Base-by-base conservation (phyloP, 1,140 invertebrate species). In the Triops cancriformis region DNA sequence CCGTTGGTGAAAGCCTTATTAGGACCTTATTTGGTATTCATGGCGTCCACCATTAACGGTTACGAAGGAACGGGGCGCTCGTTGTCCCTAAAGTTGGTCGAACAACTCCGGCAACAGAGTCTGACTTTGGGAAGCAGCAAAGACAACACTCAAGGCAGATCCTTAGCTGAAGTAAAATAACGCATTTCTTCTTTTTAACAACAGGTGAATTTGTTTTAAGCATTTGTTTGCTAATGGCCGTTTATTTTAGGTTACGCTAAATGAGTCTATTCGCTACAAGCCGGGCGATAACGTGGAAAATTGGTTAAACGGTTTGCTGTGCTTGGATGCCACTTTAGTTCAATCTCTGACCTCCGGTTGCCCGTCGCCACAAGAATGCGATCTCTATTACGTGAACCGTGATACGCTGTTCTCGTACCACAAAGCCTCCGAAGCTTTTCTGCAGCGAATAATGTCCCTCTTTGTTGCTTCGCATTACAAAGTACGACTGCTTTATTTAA, bases 401-500 rank as follows among this genome's bases (percentile, higher is more conserved):
- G 97, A 99, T 83, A 96, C 96, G 0, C 85, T 99, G 14, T 99
- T 99, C 85, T 98, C 95, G 76, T 99, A 97, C 84, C 96, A 99
- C 82, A 94, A 94, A 84, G 94, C 95, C 0, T 97, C 97, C 0
- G 98, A 99, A 86, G 86, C 89, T 1, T 99, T 99, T 85, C 86
- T 99, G 6, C 95, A 98, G 82, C 87, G 93, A 81, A 82, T 99
- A 0, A 94, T 99, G 78, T 89, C 94, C 42, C 89, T 99, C 6
- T 98, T 96, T 84, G 97, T 99, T 0, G 90, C 98, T 0, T 98
- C 97, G 14, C 98, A 99, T 88, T 99, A 99, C 83, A 98, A 98
- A 87, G 91, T 86, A 80, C 37, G 78, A 11, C 45, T 42, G n/a
- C n/a, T 26, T 18, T 72, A 37, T 37, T 7, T 37, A 37, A 37